Base-by-base conservation (phyloP, 2,113 vertebrate genomes). In the Collichthys lucidus region DNA sequence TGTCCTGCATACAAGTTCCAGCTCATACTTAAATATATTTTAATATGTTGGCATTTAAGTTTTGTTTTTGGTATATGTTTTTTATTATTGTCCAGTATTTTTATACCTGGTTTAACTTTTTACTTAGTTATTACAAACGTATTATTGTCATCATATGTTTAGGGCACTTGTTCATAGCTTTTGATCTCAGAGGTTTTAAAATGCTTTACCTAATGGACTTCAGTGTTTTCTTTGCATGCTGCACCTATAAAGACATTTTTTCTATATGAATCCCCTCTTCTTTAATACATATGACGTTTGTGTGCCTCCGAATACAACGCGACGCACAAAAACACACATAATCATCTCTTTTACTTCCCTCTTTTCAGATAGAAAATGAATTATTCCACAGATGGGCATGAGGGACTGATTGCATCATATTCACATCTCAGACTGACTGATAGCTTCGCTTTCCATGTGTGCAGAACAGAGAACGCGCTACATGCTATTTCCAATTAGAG, bases 401-500 rank as follows among this genome's bases (percentile, higher is more conserved):
- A 73, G 60, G 71, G 75, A 82, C 73, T 6, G 67, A 86, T 67
- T 79, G 74, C 84, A 77, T 90, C 87, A 80, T 57, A 55, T 64
- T 78, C 85, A 74, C 50, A 68, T 90, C 79, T 77, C 49, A 49
- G 74, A 19, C 72, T 73, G 75, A 84, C 65, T 78, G 89, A 84
- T 75, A 50, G 79, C 75, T 29, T 49, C 26, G 6, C 74, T 68
- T 66, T 50, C 68, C 69, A 11, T 42, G 74, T 77, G 80, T 67
- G 77, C 72, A 64, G 55, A 85, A 60, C 72, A 68, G 31, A 76
- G 68, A 77, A 63, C 46, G 59, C 11, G 14, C 76, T 59, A 71
- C 67, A 29, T 60, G 85, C 79, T 86, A 82, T 82, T 90, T 88
- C 79, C 86, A 91, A 89, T 86, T 89, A 83, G 79, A 6, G 65